Evolutionary conservation across 2,797 vertebrate species (phyloP).

Genomic region (Sciurus vulgaris): DNA sequence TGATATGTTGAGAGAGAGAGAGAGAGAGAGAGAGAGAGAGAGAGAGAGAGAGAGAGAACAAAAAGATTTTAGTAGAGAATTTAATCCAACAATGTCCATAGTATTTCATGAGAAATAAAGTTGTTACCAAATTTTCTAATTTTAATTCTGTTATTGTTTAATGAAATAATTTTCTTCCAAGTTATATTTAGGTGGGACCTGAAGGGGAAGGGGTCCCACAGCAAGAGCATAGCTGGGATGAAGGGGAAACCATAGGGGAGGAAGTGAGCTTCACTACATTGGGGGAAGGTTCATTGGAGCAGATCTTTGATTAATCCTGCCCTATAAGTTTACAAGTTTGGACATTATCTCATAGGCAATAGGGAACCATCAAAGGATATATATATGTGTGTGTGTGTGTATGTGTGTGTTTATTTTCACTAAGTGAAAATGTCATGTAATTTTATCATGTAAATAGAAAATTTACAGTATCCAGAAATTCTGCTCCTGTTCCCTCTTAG

Average conservation of each 20-base stretch:
- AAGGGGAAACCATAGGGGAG: background rate
- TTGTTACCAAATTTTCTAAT: background rate
- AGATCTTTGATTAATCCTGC: background rate
- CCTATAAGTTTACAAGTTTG: background rate
- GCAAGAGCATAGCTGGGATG: background rate
- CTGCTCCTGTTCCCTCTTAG: background rate
- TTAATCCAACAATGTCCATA: background rate
- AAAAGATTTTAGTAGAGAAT: constrained; percentile 24
- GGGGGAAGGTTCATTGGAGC: background rate
- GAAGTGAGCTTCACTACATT: background rate
- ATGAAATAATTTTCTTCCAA: constrained; percentile 13
- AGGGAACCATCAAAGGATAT: background rate
- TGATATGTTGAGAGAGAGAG: background rate
- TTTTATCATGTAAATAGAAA: background rate
- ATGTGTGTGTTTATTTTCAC: constrained; percentile 52
- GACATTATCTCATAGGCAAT: background rate
- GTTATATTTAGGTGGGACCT: background rate
- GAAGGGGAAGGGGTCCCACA: background rate
- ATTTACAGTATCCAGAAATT: background rate
- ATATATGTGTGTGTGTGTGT: background rate
- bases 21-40: background rate
- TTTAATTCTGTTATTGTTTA: constrained; percentile 54
- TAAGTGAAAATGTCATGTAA: background rate
- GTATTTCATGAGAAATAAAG: constrained; percentile 10
- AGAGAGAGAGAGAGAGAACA: background rate